Evolutionary conservation across 2,113 vertebrate species (phyloP).

Genomic region (Cisticola juncidis): DNA sequence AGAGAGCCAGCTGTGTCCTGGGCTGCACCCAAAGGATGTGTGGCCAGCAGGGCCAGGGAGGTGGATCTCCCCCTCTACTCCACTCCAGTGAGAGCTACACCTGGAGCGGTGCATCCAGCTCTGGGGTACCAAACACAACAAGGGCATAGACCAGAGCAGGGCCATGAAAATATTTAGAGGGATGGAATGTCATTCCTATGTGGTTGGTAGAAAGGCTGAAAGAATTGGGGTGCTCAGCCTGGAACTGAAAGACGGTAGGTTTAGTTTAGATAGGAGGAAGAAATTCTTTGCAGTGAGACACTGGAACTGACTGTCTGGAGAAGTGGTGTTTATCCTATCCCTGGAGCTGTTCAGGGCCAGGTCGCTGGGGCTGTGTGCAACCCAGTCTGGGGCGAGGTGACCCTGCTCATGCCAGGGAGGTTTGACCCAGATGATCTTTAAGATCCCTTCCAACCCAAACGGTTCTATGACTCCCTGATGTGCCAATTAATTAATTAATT

Average conservation of each 20-base stretch:
- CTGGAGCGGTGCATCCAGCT: not conserved
- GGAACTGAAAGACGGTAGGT: not conserved
- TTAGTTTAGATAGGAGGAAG: not conserved
- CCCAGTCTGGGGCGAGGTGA: not conserved
- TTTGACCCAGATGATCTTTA: not conserved
- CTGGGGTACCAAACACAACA: not conserved
- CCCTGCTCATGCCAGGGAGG: not conserved
- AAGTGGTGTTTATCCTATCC: not conserved
- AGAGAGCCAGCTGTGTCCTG: not conserved
- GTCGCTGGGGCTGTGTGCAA: not conserved
- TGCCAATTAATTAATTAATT: not conserved
- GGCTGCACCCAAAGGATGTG: not conserved
- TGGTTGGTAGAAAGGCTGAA: not conserved
- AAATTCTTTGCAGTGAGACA: not conserved
- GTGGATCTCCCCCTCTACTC: not conserved
- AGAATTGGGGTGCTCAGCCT: not conserved
- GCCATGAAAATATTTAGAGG: not conserved
- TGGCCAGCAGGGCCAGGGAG: not conserved
- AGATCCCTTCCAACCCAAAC: not conserved
- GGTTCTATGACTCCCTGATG: not conserved
- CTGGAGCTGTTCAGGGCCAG: not conserved
- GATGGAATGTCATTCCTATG: not conserved
- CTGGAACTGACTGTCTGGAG: not conserved
- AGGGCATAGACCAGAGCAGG: not conserved
- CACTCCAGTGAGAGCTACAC: not conserved